Evolutionary conservation across 2,888 invertebrate species (phyloP).

Genomic region (Syrphus vitripennis): DNA sequence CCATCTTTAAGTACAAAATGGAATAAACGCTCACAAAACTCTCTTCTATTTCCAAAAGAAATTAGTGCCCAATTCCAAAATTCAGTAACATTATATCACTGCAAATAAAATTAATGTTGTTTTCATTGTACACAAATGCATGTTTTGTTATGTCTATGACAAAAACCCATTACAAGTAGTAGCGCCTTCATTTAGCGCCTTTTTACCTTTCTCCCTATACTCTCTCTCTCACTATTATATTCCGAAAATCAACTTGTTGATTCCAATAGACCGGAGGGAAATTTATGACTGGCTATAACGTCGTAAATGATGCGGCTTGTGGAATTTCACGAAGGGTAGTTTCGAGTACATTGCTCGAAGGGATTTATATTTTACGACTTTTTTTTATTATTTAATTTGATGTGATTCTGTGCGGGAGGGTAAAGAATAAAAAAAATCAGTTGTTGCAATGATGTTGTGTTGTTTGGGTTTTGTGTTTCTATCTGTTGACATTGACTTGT

Average conservation of each 20-base stretch:
- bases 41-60: not conserved
- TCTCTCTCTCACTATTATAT: not conserved
- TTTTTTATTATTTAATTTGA: constrained; percentile 54
- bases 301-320: constrained; percentile 35
- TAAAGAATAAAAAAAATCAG: not conserved
- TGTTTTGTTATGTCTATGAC: constrained; percentile 31
- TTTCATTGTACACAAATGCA: constrained; percentile 1
- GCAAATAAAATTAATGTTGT: not conserved
- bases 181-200: not conserved
- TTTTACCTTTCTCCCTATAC: not conserved
- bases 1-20: too few species aligned
- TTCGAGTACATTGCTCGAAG: constrained; percentile 13
- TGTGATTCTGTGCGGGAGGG: not conserved
- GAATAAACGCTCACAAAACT: not conserved
- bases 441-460: not conserved
- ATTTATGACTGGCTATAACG: constrained; percentile 37
- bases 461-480: not conserved
- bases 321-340: constrained; percentile 20
- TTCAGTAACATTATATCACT: not conserved
- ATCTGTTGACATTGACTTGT: not conserved
- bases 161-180: not conserved
- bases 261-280: constrained; percentile 40
- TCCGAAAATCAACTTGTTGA: constrained; percentile 50
- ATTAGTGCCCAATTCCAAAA: not conserved
- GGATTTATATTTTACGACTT: constrained; percentile 45